Evolutionary conservation across 2,888 invertebrate species (phyloP).

Genomic region (Chrysopilus asiliformis): DNA sequence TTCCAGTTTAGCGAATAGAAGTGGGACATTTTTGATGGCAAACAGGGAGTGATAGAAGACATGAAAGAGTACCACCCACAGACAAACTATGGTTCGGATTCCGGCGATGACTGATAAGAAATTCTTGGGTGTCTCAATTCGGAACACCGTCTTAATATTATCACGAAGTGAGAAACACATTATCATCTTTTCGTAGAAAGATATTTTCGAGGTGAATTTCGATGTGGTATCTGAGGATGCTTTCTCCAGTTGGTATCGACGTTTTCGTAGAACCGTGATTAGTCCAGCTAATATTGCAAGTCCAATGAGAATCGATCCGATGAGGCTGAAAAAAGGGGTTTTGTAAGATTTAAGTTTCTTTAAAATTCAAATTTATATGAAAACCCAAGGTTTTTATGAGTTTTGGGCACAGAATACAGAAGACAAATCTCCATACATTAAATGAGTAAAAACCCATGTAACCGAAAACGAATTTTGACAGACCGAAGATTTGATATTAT

Average conservation of each 20-base stretch:
- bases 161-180: conserved; percentile 21
- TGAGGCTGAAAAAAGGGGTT: conserved; percentile 1
- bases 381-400: no score
- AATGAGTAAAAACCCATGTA: no score
- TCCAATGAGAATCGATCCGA: background rate
- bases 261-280: background rate
- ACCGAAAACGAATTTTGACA: no score
- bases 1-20: conserved; percentile 23
- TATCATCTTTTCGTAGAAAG: background rate
- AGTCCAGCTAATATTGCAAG: conserved; percentile 4
- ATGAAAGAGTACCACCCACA: conserved; percentile 27
- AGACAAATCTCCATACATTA: no score
- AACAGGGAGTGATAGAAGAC: conserved; percentile 26
- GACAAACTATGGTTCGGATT: conserved; percentile 22
- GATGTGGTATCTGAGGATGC: background rate
- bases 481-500: no score
- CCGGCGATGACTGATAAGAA: conserved; percentile 23
- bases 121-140: conserved; percentile 17
- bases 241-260: conserved; percentile 5
- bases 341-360: no score
- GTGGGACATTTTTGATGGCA: conserved; percentile 21
- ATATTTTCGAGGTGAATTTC: no score
- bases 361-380: no score
- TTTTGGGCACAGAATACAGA: no score
- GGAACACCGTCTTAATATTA: conserved; percentile 18